Evolutionary conservation across 2,113 vertebrate species (phyloP).

Genomic region (Ammodytes dubius): DNA sequence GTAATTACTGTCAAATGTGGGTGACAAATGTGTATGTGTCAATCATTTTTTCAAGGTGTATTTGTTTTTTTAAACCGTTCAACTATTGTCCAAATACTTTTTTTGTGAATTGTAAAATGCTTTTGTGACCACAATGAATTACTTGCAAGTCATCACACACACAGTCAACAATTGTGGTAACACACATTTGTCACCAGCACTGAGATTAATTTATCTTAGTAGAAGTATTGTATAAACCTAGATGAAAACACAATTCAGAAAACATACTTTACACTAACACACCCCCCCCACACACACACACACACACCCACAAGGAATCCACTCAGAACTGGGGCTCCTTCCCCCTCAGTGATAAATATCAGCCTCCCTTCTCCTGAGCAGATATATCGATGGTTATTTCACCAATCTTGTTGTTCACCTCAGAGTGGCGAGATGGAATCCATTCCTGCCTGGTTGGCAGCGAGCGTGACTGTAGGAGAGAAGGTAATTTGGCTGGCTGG

Average conservation of each 20-base stretch:
- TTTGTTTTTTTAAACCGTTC: too few relatives aligned
- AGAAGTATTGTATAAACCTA: conserved; percentile 1
- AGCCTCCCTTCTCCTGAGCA: conserved; percentile 58
- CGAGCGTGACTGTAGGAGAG: conserved; percentile 65
- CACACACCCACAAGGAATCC: conserved; percentile 9
- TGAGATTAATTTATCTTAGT: background rate
- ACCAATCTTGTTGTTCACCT: conserved; percentile 74
- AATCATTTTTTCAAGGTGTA: background rate
- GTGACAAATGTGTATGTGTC: background rate
- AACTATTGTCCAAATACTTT: background rate
- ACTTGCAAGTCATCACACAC: background rate
- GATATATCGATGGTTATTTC: conserved; percentile 73
- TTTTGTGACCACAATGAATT: background rate
- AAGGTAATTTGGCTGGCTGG: conserved; percentile 72
- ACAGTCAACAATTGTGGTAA: background rate
- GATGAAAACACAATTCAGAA: background rate
- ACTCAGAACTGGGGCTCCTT: conserved; percentile 26
- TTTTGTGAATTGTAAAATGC: background rate
- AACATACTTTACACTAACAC: background rate
- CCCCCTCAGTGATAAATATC: conserved; percentile 69
- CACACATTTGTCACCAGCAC: background rate
- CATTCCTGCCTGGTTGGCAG: conserved; percentile 71
- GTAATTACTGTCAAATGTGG: conserved; percentile 6
- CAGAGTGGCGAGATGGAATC: conserved; percentile 68
- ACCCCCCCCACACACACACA: background rate